A percentile compares a stretch with the other conserved stretches of the same genome.
Evolutionary conservation across 2,888 invertebrate genomes (phyloP).

Genomic region (Amorpha juglandis): DNA sequence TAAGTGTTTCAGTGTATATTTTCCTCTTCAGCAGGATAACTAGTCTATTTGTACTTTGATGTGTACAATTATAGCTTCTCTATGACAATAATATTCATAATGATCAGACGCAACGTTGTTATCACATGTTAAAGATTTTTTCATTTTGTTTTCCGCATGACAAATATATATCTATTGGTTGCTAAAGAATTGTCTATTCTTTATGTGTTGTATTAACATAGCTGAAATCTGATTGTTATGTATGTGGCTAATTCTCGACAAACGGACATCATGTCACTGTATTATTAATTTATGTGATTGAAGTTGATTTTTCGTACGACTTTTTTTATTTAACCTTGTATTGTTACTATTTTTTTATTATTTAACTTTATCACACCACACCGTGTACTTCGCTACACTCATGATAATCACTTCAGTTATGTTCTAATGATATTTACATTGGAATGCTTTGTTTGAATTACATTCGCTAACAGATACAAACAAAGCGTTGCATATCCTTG

Average conservation of each 20-base stretch:
- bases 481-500: slow-evolving; percentile 40
- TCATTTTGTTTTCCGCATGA: neutral
- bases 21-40: neutral
- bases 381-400: slow-evolving; percentile 58
- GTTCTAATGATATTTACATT: slow-evolving; percentile 47
- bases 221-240: slow-evolving; percentile 80
- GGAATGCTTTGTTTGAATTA: slow-evolving; percentile 58
- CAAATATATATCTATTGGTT: neutral
- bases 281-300: slow-evolving; percentile 14
- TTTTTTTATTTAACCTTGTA: slow-evolving; percentile 7
- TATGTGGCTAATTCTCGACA: slow-evolving; percentile 81
- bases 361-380: slow-evolving; percentile 32
- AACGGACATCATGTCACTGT: slow-evolving; percentile 51
- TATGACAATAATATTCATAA: slow-evolving; percentile 17
- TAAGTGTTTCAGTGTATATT: neutral
- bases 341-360: slow-evolving; percentile 6
- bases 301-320: slow-evolving; percentile 26
- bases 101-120: slow-evolving; percentile 15
- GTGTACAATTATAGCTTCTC: neutral
- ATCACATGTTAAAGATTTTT: slow-evolving; percentile 19
- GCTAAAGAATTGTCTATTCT: slow-evolving; percentile 1
- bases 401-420: slow-evolving; percentile 82
- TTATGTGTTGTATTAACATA: slow-evolving; percentile 56
- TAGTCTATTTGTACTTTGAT: neutral
- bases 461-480: slow-evolving; percentile 34